These are phyloP conservation scores for Myxocyprinus asiaticus DNA, from an alignment of 2,113 vertebrate species.

Conservation along the genomic window DNA sequence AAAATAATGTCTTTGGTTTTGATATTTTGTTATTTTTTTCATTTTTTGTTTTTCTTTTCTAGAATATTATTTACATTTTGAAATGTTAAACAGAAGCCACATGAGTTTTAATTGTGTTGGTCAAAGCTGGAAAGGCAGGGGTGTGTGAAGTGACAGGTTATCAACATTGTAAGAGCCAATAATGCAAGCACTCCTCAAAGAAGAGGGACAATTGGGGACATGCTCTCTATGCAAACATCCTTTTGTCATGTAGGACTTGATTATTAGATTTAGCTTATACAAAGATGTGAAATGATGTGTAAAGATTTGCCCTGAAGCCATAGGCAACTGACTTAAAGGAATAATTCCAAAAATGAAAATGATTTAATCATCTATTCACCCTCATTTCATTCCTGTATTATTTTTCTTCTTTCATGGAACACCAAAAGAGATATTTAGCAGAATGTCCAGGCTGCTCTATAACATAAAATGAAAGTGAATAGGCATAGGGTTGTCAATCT, in stretches of 20 bases:
- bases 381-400: too few species aligned
- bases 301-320: background rate
- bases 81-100: conserved; percentile 51
- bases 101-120: conserved; percentile 48
- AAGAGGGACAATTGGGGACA: background rate
- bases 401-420: too few species aligned
- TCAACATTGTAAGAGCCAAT: conserved; percentile 65
- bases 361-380: too few species aligned
- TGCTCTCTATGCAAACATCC: background rate
- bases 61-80: conserved; percentile 74
- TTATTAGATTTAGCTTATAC: background rate
- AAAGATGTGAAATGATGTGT: background rate
- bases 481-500: too few species aligned
- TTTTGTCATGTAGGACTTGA: background rate
- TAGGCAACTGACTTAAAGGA: background rate
- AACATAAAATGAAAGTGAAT: too few species aligned
- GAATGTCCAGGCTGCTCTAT: too few species aligned
- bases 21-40: conserved; percentile 53
- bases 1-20: conserved; percentile 60
- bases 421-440: too few species aligned
- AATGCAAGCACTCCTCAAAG: conserved; percentile 6
- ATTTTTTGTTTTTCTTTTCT: conserved; percentile 24
- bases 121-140: conserved; percentile 35
- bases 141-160: conserved; percentile 13
- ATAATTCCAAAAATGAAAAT: background rate